phyloP scores from a whole-genome alignment of 2,113 vertebrate species.

The Bufo gargarizans region DNA sequence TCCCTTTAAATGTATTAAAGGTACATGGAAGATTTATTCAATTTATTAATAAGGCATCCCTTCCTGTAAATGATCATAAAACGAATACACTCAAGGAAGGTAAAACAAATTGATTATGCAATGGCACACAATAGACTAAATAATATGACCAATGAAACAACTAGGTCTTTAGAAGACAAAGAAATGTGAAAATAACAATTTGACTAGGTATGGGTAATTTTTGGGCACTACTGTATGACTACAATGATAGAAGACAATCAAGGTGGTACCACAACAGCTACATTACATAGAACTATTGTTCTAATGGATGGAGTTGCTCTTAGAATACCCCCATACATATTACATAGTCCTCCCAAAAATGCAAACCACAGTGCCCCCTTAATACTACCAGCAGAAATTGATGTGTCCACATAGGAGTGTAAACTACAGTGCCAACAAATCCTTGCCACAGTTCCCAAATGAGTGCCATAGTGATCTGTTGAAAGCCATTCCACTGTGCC shows the following conservation, averaged over 20 bases:
- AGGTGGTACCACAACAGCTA: not conserved
- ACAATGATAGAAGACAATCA: not conserved
- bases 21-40: not conserved
- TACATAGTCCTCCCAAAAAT: no score
- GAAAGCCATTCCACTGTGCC: no score
- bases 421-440: no score
- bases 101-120: not conserved
- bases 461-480: no score
- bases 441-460: no score
- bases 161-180: not conserved
- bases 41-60: not conserved
- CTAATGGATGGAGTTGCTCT: no score
- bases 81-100: not conserved
- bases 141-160: not conserved
- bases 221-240: not conserved
- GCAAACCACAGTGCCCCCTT: no score
- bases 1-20: not conserved
- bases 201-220: not conserved
- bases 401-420: no score
- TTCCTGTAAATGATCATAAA: not conserved
- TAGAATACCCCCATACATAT: no score
- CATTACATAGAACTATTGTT: no score
- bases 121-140: no score
- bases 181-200: not conserved
- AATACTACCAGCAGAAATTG: no score